A percentile compares a stretch with the other conserved stretches of the same genome.
phyloP scores from a whole-genome alignment of 1,140 invertebrate genomes.

The Brachionus paranguensis region DNA sequence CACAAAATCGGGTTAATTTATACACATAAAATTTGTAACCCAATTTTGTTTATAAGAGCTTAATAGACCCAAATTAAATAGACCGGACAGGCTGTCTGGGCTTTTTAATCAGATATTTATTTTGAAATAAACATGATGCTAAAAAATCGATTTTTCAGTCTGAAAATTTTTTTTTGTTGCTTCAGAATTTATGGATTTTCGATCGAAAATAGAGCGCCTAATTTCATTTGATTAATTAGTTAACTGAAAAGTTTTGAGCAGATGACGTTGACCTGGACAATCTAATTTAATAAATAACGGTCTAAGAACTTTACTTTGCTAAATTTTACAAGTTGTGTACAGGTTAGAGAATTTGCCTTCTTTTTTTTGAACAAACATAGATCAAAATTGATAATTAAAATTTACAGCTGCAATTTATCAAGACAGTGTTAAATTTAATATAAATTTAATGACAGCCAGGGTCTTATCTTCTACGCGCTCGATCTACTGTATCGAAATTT shows the following conservation, averaged over 20 bases:
- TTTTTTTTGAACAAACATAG: background rate
- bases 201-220: background rate
- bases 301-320: background rate
- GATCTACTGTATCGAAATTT: too few species aligned
- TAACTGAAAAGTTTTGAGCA: background rate
- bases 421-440: too few species aligned
- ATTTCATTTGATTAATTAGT: constrained; percentile 4
- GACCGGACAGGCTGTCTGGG: background rate
- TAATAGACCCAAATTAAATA: constrained; percentile 27
- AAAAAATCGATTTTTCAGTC: constrained; percentile 15
- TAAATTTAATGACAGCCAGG: too few species aligned
- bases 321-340: background rate
- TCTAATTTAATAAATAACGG: background rate
- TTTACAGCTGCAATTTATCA: background rate
- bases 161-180: background rate
- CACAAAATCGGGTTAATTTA: constrained; percentile 28
- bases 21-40: constrained; percentile 19
- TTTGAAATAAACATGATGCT: constrained; percentile 10
- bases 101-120: constrained; percentile 4
- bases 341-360: background rate
- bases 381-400: background rate
- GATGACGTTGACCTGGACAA: background rate
- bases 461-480: too few species aligned
- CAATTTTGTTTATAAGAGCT: constrained; percentile 10
- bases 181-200: background rate